phyloP scores from a whole-genome alignment of 2,888 invertebrate species.

The Deilephila elpenor region DNA sequence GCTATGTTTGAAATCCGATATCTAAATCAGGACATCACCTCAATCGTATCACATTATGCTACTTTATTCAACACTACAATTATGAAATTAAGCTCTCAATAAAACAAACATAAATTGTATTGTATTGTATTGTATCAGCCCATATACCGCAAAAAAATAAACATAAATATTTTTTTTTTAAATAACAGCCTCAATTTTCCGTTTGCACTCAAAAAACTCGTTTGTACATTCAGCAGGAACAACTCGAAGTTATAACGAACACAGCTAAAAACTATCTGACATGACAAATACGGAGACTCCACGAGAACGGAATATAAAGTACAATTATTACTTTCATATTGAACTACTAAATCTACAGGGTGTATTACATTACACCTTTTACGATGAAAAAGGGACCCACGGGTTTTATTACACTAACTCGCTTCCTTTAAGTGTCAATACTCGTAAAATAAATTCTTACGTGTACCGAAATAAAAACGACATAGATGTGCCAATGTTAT shows the following conservation, averaged over 20 bases:
- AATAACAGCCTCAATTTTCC: background rate
- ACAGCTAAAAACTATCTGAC: constrained; percentile 22
- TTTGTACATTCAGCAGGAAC: background rate
- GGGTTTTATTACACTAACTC: constrained; percentile 37
- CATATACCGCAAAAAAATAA: too few species aligned
- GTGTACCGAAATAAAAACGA: constrained; percentile 24
- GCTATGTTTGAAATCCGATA: too few species aligned
- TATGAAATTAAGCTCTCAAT: background rate
- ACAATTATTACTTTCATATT: constrained; percentile 36
- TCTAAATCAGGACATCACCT: too few species aligned
- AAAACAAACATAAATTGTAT: too few species aligned
- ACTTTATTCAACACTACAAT: too few species aligned
- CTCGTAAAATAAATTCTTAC: constrained; percentile 28
- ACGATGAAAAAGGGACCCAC: constrained; percentile 31
- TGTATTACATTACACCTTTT: constrained; percentile 30
- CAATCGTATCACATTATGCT: too few species aligned
- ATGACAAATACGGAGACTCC: constrained; percentile 24
- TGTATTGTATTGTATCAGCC: too few species aligned
- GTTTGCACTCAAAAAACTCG: background rate
- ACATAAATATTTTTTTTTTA: background rate
- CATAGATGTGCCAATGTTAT: background rate
- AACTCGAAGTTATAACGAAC: constrained; percentile 16
- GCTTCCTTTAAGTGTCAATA: constrained; percentile 31
- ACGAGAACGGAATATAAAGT: constrained; percentile 37
- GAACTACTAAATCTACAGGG: constrained; percentile 32